Percentiles rank a stretch among this genome's conserved stretches.
Evolutionary conservation across 1,140 invertebrate species (phyloP).

Genomic region (Nomia melanderi): DNA sequence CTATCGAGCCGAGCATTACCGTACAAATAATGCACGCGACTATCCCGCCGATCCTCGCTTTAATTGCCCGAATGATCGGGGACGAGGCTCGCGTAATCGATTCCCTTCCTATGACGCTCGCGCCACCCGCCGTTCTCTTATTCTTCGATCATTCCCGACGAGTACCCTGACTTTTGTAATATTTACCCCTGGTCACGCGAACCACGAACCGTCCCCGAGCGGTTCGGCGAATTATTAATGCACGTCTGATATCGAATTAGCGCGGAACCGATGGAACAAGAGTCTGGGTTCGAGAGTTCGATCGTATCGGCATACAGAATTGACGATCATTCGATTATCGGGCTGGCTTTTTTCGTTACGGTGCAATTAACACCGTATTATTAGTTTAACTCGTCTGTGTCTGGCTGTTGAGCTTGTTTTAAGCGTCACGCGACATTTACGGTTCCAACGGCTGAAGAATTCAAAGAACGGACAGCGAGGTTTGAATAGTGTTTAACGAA

Average conservation of each 20-base stretch:
- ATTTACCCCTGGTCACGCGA: neutral
- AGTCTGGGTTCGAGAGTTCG: too few species aligned
- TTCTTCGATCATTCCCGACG: neutral
- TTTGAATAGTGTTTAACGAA: too few species aligned
- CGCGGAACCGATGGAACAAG: neutral
- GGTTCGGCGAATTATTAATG: slow-evolving; percentile 21
- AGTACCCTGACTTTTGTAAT: neutral
- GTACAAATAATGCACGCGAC: slow-evolving; percentile 49
- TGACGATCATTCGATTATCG: too few species aligned
- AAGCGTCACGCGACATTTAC: too few species aligned
- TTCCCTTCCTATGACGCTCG: slow-evolving; percentile 17
- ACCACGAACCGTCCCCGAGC: neutral
- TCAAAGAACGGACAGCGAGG: too few species aligned
- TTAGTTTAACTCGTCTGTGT: too few species aligned
- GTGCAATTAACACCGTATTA: too few species aligned
- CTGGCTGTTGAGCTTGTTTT: too few species aligned
- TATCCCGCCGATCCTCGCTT: slow-evolving; percentile 46
- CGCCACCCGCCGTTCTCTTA: neutral
- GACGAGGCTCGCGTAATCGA: slow-evolving; percentile 39
- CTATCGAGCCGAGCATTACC: slow-evolving; percentile 44
- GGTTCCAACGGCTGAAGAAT: too few species aligned
- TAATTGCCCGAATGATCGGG: slow-evolving; percentile 52
- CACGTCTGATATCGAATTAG: slow-evolving; percentile 30
- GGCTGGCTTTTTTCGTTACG: too few species aligned
- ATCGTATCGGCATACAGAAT: too few species aligned